Evolutionary conservation across 2,797 vertebrate genomes (phyloP), one percentile per base, ranked within the genome.

Genomic region (Oryzias sinensis): DNA sequence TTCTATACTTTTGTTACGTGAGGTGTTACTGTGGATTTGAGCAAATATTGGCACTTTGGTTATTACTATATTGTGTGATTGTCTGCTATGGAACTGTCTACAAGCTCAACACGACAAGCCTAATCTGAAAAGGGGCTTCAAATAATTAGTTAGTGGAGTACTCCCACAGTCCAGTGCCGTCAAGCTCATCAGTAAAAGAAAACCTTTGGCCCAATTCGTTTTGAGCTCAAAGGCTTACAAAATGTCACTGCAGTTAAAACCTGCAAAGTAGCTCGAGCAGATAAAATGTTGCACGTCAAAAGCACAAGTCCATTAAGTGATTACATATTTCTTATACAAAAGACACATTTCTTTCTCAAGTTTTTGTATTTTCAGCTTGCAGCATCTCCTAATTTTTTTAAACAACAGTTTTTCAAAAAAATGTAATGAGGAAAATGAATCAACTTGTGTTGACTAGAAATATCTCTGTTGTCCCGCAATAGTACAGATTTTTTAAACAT

Each of bases 11-110:
- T 86, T 85, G 85, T 87, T 85, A 83, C 65, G 68, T 14, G 72
- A 88, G 84, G 83, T 86, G 87, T 88, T 88, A 81, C 77, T 79
- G 69, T 80, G 81, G 84, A 87, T 88, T 87, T 80, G 67, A 68
- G 77, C 81, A 86, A 86, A 87, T 82, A 86, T 75, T 76, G 76
- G 61, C 65, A 60, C 65, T 72, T 70, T 63, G 79, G 74, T 81
- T 86, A 88, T 87, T 84, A 87, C 77, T 84, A 87, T 76, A 81
- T 79, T 82, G 85, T 85, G 84, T 83, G 82, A 84, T 72, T 89
- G 86, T 69, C 81, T 76, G 77, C 72, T 74, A 74, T 74, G 74
- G 49, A 44, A 79, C 83, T 79, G 79, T 81, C 82, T 65, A 74
- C 80, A 82, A 85, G 56, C 82, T 76, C 61, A 55, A 62, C 59